Evolutionary conservation across 2,113 vertebrate genomes (phyloP).

Genomic region (Aptenodytes patagonicus): DNA sequence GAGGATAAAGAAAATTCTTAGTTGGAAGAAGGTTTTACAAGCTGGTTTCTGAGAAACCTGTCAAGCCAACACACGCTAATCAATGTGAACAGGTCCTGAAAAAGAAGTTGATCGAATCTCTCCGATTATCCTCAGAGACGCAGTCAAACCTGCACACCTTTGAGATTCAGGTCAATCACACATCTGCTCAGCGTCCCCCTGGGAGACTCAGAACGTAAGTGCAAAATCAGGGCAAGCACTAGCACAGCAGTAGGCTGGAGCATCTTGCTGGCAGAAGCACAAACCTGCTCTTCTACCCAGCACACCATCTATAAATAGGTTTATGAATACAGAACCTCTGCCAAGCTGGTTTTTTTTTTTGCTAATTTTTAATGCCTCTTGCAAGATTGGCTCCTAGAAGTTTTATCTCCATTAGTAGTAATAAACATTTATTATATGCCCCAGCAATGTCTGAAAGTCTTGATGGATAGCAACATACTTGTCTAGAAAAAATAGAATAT

Average conservation of each 20-base stretch:
- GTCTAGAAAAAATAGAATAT: background rate
- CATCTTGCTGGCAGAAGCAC: slow-evolving; percentile 36
- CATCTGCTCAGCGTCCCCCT: background rate
- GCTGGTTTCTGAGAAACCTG: background rate
- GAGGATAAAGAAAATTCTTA: background rate
- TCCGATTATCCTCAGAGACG: background rate
- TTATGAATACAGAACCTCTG: slow-evolving; percentile 47
- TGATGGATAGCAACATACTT: slow-evolving; percentile 10
- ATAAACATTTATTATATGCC: slow-evolving; percentile 25
- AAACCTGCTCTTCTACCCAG: slow-evolving; percentile 22
- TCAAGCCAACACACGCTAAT: background rate
- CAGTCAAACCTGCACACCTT: background rate
- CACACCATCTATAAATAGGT: slow-evolving; percentile 41
- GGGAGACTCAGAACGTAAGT: slow-evolving; percentile 1
- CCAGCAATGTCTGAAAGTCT: background rate
- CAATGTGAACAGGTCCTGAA: background rate
- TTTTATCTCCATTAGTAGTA: slow-evolving; percentile 51
- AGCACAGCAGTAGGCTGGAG: slow-evolving; percentile 28
- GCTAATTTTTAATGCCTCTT: slow-evolving; percentile 40
- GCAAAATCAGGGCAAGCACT: slow-evolving; percentile 52
- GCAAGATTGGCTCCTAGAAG: slow-evolving; percentile 11
- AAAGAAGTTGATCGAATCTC: background rate
- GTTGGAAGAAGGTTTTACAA: background rate
- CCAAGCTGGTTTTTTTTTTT: background rate
- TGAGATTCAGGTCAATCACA: slow-evolving; percentile 22